Base-by-base conservation (phyloP, 1,140 invertebrate genomes). In the Pantala flavescens region DNA sequence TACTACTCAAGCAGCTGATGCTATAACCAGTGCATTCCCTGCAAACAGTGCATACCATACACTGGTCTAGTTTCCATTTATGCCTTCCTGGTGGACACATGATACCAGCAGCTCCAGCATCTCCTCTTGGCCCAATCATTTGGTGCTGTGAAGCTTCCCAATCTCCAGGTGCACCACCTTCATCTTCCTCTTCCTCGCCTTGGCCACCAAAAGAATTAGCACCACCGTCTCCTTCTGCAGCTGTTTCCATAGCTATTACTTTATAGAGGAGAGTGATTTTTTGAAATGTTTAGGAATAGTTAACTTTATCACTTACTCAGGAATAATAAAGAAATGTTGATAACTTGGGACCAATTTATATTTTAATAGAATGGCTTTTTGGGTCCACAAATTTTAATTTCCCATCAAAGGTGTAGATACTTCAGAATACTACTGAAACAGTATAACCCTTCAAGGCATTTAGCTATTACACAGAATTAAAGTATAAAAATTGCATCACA, bases 21-120 rank as follows among this genome's bases (percentile, higher is more conserved):
- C 93, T 93, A 80, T 96, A 98, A 5, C 95, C 96, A 0, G 95
- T 98, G 81, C 96, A 98, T 81, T 97, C 93, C n/a, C 91, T 85
- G 81, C 96, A 98, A 23, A 94, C 85, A 2, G 91, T 91, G 81
- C 96, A 98, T 43, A 97, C 89, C 89, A 94, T 94, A 79, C 94
- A 96, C 76, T 90, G 87, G 77, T 93, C 90, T 77, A 90, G 88
- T 76, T 87, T 88, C 92, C 93, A 96, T n/a, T 88, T 86, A 82
- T 95, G 93, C 75, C 87, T 83, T 70, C 88, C 89, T 75, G 87
- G 85, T 28, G 86, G 85, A 84, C 88, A 95, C 81, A 90, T 89
- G 75, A 83, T 85, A 36, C 85, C 86, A 43, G 80, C 84, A 21
- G 79, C 81, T 19, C 49, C 49, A 7, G 49, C 14, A 21, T 63